Percentiles rank a stretch among this genome's conserved stretches.
Evolutionary conservation across 2,113 vertebrate genomes (phyloP).

Genomic region (Rhipidura dahli): DNA sequence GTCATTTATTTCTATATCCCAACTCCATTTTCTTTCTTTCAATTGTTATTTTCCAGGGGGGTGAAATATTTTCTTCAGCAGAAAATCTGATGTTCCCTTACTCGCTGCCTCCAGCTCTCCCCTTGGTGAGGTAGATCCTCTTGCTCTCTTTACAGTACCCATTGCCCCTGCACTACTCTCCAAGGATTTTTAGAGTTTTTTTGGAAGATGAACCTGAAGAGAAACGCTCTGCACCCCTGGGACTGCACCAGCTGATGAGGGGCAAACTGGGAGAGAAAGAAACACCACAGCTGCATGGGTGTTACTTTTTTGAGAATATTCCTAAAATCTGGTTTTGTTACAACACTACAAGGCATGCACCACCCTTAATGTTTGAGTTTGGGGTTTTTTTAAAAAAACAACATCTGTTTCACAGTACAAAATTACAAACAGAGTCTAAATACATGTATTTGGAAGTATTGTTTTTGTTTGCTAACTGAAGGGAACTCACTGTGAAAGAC

Average conservation of each 20-base stretch:
- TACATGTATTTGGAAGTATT: neutral
- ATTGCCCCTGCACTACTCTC: neutral
- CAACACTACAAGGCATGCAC: neutral
- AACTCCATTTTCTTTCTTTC: neutral
- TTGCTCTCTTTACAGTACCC: no score
- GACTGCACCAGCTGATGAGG: neutral
- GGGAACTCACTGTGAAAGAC: neutral
- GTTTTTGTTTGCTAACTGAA: neutral
- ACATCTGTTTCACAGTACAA: neutral
- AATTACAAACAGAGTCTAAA: neutral
- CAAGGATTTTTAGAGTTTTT: neutral
- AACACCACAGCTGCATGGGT: rapidly evolving
- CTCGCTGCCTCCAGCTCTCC: neutral
- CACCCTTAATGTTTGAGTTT: neutral
- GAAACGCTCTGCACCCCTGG: neutral
- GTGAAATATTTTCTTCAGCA: neutral
- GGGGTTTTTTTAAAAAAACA: neutral
- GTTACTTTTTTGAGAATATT: neutral
- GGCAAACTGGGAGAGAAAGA: neutral
- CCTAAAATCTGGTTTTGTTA: neutral
- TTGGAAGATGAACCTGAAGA: neutral
- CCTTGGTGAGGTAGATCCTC: neutral
- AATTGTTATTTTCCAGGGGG: neutral
- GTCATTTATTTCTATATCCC: neutral
- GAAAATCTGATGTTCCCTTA: neutral